A percentile compares a stretch with the other conserved stretches of the same genome.
Conservation (phyloP, 2,113 vertebrate genomes). For the Thymallus thymallus region DNA sequence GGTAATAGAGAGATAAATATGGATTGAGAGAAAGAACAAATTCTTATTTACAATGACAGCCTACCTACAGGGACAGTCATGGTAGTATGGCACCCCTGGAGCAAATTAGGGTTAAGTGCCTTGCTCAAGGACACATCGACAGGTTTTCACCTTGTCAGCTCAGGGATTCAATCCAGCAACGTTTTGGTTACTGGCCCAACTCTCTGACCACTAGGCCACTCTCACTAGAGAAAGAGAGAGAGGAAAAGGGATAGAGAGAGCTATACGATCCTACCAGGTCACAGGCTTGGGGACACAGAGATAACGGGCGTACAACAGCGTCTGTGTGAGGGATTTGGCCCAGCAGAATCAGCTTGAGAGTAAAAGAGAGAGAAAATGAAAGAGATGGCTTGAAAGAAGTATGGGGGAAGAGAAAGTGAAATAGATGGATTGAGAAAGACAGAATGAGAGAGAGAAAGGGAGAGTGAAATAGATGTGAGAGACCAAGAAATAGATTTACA, state of each 20-base stretch:
- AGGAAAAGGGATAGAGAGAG: background rate
- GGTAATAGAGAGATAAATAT: background rate
- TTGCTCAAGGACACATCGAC: too few relatives aligned
- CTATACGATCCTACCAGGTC: background rate
- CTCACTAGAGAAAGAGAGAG: background rate
- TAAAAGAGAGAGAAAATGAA: background rate
- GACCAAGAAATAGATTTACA: background rate
- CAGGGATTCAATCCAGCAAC: too few relatives aligned
- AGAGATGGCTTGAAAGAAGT: background rate
- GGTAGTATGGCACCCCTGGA: too few relatives aligned
- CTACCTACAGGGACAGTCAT: too few relatives aligned
- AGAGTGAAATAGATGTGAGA: background rate
- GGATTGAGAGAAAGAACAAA: background rate
- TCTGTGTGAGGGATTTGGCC: conserved; percentile 4
- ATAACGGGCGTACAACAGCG: background rate
- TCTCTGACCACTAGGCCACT: too few relatives aligned
- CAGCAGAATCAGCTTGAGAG: background rate
- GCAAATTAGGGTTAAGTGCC: too few relatives aligned
- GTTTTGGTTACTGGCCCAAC: too few relatives aligned
- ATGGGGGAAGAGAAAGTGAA: background rate
- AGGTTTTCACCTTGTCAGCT: too few relatives aligned
- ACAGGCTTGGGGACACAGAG: background rate
- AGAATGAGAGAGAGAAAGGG: background rate
- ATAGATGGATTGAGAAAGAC: background rate
- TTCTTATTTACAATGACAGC: too few relatives aligned